Evolutionary conservation across 2,113 vertebrate species (phyloP), one percentile per base, ranked within the genome.

Genomic region (Irena cyanogastra): DNA sequence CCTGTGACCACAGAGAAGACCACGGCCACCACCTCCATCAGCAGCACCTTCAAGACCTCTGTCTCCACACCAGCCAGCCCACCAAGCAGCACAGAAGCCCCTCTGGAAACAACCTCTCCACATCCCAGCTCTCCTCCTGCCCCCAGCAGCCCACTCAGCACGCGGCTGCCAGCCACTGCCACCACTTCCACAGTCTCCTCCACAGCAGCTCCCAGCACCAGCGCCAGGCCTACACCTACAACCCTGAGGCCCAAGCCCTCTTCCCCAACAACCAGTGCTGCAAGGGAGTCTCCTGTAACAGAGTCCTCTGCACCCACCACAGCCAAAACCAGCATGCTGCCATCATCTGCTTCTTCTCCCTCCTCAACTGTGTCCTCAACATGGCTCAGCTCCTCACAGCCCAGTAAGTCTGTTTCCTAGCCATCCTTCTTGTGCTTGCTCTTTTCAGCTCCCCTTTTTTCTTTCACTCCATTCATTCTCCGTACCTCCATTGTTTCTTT

Each of bases 401-500:
- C 63, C 1, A 10, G 71, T 82, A 6, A 33, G 45, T 7, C 22
- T 50, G 9, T 3, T 2, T 19, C 13, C 17, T 31, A 8, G 5
- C 30, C 37, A 23, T 39, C 9, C 4, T 11, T 2, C 10, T 21
- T 7, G 18, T 30, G 3, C 8, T 33, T 60, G 20, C 15, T 45
- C 21, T 30, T 35, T 1, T 6, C 24, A 12, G 2, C 3, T 45
- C 20, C 24, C 10, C 11, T 33, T 42, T 53, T 28, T 53, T 7
- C 19, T 52, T 6, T n/a, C 18, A 13, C 11, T 64, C 3, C 0
- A 7, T 2, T 3, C 2, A 8, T 50, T 5, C 3, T 52, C 22
- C 6, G 1, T 37, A 4, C 2, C 8, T 61, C 8, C 9, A 13
- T 4, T 27, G 1, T 27, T 78, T 8, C 10, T 6, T n/a, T 11